Conservation (phyloP, 2,888 invertebrate species). For the Uloborus plumipes region DNA sequence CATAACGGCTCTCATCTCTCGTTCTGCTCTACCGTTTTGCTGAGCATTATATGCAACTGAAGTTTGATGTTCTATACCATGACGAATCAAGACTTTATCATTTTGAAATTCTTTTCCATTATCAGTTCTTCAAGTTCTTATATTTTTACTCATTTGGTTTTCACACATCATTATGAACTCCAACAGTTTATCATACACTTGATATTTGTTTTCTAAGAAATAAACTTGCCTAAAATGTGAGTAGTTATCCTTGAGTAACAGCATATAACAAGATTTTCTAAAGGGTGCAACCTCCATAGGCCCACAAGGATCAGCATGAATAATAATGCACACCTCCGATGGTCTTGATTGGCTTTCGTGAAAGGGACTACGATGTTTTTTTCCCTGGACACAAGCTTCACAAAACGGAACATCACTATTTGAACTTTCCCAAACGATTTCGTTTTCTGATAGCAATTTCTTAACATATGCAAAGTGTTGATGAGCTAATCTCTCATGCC, state of each 20-base stretch:
- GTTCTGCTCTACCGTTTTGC: neutral
- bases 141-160: constrained; percentile 8
- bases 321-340: too few relatives aligned
- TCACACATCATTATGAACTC: neutral
- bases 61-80: constrained; percentile 4
- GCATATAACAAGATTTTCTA: neutral
- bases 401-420: too few relatives aligned
- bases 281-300: neutral
- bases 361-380: too few relatives aligned
- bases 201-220: constrained; percentile 2
- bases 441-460: too few relatives aligned
- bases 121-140: neutral
- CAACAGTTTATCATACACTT: neutral
- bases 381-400: too few relatives aligned
- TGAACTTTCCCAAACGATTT: too few relatives aligned
- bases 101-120: neutral
- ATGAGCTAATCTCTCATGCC: too few relatives aligned
- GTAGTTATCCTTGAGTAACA: neutral
- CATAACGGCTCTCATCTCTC: neutral
- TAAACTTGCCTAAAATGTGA: constrained; percentile 2
- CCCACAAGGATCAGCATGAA: constrained; percentile 10
- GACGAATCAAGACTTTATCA: neutral
- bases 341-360: too few relatives aligned
- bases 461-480: too few relatives aligned
- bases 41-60: neutral